Conservation (phyloP, 2,797 vertebrate genomes). For the Rhinella marina region DNA sequence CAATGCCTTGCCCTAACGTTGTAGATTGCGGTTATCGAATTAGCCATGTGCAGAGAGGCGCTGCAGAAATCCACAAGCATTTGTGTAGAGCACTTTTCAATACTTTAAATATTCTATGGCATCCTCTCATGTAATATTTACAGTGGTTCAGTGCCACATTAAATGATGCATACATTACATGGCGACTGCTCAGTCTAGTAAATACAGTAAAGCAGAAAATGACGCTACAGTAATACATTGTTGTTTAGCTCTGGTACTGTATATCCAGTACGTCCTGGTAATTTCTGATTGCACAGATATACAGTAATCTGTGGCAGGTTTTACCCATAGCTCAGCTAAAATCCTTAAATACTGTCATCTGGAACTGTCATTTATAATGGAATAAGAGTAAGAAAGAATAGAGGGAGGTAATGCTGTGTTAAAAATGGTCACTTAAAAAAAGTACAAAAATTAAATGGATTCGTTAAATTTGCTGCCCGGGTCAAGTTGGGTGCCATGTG, state of each 20-base stretch:
- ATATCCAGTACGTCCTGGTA: background rate
- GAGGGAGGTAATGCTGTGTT: slow-evolving; percentile 48
- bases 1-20: background rate
- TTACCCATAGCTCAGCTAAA: background rate
- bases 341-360: background rate
- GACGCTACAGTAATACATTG: background rate
- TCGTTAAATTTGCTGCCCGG: slow-evolving; percentile 72
- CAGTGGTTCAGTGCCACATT: slow-evolving; percentile 33
- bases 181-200: slow-evolving; percentile 6
- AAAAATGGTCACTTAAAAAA: slow-evolving; percentile 70
- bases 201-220: slow-evolving; percentile 3
- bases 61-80: slow-evolving; percentile 29
- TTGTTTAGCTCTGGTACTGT: background rate
- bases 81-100: slow-evolving; percentile 37
- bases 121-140: slow-evolving; percentile 49
- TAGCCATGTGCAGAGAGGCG: slow-evolving; percentile 16
- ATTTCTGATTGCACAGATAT: background rate
- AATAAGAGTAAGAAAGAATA: slow-evolving; percentile 8
- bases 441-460: slow-evolving; percentile 60
- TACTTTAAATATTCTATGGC: slow-evolving; percentile 50
- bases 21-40: slow-evolving; percentile 9
- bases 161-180: slow-evolving; percentile 48
- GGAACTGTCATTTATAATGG: background rate
- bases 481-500: slow-evolving; percentile 84
- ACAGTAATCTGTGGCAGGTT: background rate